Conservation (phyloP, 2,113 vertebrate genomes). For the Cairina moschata region DNA sequence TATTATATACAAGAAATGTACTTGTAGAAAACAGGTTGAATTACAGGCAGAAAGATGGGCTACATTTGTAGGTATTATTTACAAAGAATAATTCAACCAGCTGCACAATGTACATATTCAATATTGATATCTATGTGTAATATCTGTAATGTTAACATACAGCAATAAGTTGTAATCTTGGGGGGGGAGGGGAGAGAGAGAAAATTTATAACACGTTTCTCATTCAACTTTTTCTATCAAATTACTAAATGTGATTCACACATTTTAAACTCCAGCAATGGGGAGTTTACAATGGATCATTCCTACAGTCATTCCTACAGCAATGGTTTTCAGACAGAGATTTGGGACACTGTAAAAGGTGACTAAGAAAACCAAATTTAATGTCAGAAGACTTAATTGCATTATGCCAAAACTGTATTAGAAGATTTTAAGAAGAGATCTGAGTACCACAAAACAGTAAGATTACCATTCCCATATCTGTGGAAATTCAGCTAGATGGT, state of each 20-base stretch:
- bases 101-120: background rate
- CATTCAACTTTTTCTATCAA: background rate
- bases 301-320: too few species aligned
- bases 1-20: background rate
- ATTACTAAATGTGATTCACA: background rate
- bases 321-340: background rate
- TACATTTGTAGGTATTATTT: background rate
- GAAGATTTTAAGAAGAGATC: background rate
- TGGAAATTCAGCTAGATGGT: background rate
- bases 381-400: background rate
- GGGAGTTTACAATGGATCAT: too few species aligned
- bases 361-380: background rate
- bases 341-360: background rate
- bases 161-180: background rate
- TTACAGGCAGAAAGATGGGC: background rate
- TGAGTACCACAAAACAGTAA: background rate
- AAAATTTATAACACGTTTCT: background rate
- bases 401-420: background rate
- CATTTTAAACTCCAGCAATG: background rate
- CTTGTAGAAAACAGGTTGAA: background rate
- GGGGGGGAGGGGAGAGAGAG: background rate
- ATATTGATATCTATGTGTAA: background rate
- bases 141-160: background rate
- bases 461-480: background rate
- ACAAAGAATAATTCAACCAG: background rate